A percentile compares a stretch with the other conserved stretches of the same genome.
Conservation (phyloP, 2,797 vertebrate species). For the Myotis planiceps region DNA sequence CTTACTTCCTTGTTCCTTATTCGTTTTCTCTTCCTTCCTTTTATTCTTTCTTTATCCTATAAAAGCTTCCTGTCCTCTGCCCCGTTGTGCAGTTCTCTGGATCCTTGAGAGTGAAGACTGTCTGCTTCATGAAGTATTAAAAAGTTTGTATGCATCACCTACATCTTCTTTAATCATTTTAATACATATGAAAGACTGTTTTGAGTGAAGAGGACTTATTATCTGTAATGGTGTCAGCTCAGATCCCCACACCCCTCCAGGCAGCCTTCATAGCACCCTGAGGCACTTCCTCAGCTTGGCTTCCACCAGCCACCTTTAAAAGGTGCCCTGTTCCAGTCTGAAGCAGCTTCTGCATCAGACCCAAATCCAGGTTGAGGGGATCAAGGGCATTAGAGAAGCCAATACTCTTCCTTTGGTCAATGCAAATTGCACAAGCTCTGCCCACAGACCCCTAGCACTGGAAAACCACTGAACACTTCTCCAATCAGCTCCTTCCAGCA, state of each 20-base stretch:
- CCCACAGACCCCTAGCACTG: background rate
- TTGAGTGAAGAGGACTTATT: background rate
- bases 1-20: background rate
- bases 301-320: background rate
- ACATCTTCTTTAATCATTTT: background rate
- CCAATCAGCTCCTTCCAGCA: background rate
- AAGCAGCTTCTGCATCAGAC: background rate
- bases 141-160: background rate
- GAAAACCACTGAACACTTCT: background rate
- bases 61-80: background rate
- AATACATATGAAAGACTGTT: background rate
- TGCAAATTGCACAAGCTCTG: background rate
- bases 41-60: background rate
- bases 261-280: accelerated
- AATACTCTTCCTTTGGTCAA: background rate
- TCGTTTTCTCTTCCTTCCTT: background rate
- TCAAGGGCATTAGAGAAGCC: accelerated
- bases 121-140: background rate
- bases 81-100: background rate
- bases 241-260: background rate
- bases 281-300: background rate
- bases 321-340: background rate
- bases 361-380: accelerated
- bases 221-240: background rate
- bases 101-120: background rate